Base-by-base conservation (phyloP, 2,113 vertebrate genomes). In the Dunckerocampus dactyliophorus region DNA sequence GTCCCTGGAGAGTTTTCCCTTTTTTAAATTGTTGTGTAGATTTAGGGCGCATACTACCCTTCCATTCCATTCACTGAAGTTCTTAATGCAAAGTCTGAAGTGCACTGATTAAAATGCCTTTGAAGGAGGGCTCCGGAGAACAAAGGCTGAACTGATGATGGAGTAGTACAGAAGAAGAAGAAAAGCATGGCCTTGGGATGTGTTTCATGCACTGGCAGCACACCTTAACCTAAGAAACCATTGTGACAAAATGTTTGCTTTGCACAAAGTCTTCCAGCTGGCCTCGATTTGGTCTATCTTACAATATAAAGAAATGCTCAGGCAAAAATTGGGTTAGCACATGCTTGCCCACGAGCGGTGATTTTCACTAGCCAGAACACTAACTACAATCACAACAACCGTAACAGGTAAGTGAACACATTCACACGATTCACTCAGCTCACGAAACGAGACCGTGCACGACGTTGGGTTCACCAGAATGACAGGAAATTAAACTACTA, bases 241-340 rank as follows among this genome's bases (percentile, higher is more conserved):
- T 75, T 65, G 67, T 63, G 67, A 69, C 75, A 71, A 59, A 62
- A 51, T 55, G 69, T 64, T 63, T 65, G 49, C 49, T 63, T 19
- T 62, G 66, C 47, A 39, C 57, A 57, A 51, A 48, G 19, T 22
- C 55, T 66, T 63, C 34, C 52, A 9, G 17, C 63, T 64, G 56
- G 51, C 52, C 60, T 47, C 37, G 31, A 51, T 67, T 31, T 63
- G n/a, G n/a, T n/a, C n/a, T n/a, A n/a, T 65, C 39, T 56, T 57
- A 43, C 45, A 39, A 34, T 47, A 28, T 52, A 31, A 46, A 22
- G 20, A 34, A 14, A 62, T 17, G 49, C 39, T 17, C 37, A 62
- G 12, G 20, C 31, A 65, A n/a, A 58, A 6, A 42, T 34, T 8
- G 13, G 2, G 54, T 56, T 17, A n/a, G 20, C 47, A 20, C 45